Evolutionary conservation across 1,140 invertebrate species (phyloP), one percentile per base, ranked within the genome.

Genomic region (Drosophila aff.): DNA sequence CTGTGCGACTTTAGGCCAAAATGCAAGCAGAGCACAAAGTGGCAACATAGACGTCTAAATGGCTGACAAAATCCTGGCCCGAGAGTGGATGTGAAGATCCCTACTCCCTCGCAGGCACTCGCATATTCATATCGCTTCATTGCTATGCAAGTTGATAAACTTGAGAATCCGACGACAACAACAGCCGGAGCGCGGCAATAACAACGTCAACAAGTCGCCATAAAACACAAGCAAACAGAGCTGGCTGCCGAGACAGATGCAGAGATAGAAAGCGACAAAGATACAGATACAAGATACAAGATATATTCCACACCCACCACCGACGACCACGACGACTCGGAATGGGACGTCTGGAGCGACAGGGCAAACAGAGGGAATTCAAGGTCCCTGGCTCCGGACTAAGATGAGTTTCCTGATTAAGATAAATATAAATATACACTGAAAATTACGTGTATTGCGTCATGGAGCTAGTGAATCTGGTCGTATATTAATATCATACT

Each of bases 101-200:
- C 49, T 23, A 23, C 16, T 52, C 9, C 16, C 3, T 40, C 21
- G 13, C 41, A 69, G 41, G 31, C 61, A 76, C 49, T 60, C 58
- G 55, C 81, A 81, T 81, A 73, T 69, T 77, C 63, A 68, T 81
- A 74, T 73, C 67, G 68, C 58, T 65, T 78, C 82, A 84, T 84
- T 84, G 78, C 78, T 78, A 85, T 78, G 74, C 74, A 85, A 81
- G 68, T 80, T 78, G 79, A 81, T 81, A 71, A 85, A 81, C 74
- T 85, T 66, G 64, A 85, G 74, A 79, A 57, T 66, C 64, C 68
- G 73, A 78, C 82, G 68, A 82, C 80, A 60, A 78, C 82, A 73
- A 82, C 80, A 67, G 64, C 11, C 31, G 44, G 23, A 69, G 43
- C 66, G 31, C 33, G 63, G 52, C 52, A 72, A 71, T 58, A 72